These are phyloP conservation scores for Varanus komodoensis DNA, from an alignment of 2,113 vertebrate genomes.

Conservation along the genomic window DNA sequence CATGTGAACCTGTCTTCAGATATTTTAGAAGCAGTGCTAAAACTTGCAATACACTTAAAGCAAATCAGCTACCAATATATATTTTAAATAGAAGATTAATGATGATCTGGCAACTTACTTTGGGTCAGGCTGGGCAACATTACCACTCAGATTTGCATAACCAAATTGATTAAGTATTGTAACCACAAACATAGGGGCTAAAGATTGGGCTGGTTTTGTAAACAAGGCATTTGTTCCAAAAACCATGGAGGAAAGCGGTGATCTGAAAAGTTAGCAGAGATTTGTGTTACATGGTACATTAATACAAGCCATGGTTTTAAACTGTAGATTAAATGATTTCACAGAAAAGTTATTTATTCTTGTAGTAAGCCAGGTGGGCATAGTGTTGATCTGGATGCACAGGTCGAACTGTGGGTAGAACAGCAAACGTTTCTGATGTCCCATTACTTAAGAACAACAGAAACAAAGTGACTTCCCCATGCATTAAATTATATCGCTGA, in stretches of 20 bases:
- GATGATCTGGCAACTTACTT: conserved; percentile 72
- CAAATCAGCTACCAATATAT: neutral
- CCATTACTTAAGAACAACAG: no score
- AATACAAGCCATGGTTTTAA: neutral
- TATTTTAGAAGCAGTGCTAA: conserved; percentile 20
- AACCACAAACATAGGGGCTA: conserved; percentile 89
- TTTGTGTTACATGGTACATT: neutral
- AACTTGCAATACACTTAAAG: neutral
- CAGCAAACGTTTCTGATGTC: no score
- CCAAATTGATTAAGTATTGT: conserved; percentile 86
- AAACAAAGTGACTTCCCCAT: no score
- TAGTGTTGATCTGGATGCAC: no score
- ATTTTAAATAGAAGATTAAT: neutral
- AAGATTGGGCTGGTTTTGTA: conserved; percentile 90
- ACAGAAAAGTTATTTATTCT: neutral
- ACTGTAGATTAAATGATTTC: neutral
- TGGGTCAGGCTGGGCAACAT: conserved; percentile 57
- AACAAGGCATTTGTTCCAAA: conserved; percentile 93
- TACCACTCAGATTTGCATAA: conserved; percentile 81
- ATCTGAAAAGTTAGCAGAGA: conserved; percentile 73
- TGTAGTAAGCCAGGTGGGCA: no score
- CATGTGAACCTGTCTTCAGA: neutral
- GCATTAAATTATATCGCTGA: no score
- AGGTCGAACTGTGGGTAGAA: no score
- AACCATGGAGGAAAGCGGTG: conserved; percentile 89